Base-by-base conservation (phyloP, 2,113 vertebrate species). In the Okapia johnstoni region DNA sequence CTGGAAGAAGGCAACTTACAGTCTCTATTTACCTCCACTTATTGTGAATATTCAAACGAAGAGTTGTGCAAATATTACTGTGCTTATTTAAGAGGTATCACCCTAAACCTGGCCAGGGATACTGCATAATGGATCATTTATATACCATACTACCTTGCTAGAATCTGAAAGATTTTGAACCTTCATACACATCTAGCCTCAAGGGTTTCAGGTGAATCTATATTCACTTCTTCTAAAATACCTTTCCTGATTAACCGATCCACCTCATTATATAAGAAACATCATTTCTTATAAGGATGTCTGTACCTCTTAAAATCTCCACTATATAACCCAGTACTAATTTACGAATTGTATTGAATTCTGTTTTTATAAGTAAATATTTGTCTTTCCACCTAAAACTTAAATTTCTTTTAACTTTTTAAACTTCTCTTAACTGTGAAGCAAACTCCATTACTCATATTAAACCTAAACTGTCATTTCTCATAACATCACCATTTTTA, bases 381-480 rank as follows among this genome's bases (percentile, higher is more conserved):
- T 73, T 79, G 21, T 40, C 66, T 93, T 57, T 87, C 58, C 66
- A 80, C 30, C 76, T 58, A 36, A 40, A 84, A 52, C 76, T 55
- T 90, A 79, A 92, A 92, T 17, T 87, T 86, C 58, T 84, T 83
- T 55, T 26, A 55, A 55, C 52, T 36, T 36, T 83, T 55, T 55
- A 83, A 83, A 55, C 79, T 83, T 81, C 79, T n/a, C 30, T 81
- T 83, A 77, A 88, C 96, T 80, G 97, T 98, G 98, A 98, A 98
- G 99, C 98, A 96, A 54, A 98, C 94, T 97, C 97, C 96, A 10
- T 97, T 98, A 97, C 93, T 98, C 98, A 57, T 95, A 52, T 93
- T 97, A 89, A 98, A 94, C 95, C 95, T 95, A 85, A 98, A 97
- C 98, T 98, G 96, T 97, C 97, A 40, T 48, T 98, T 98, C 98